phyloP scores from a whole-genome alignment of 2,888 invertebrate genomes.

The Sisyra terminalis region DNA sequence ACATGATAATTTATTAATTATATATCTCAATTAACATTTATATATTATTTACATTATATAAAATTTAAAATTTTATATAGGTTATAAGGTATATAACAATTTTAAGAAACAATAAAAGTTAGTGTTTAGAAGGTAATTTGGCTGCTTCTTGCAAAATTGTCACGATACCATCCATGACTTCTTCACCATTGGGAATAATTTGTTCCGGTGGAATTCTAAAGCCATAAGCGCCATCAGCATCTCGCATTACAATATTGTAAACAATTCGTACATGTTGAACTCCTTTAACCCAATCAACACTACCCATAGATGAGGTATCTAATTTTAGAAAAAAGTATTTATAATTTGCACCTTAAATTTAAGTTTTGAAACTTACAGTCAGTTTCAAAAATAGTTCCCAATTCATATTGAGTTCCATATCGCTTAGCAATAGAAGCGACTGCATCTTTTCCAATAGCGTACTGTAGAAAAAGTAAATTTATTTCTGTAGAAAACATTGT shows the following conservation, averaged over 20 bases:
- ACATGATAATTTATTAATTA: too few relatives aligned
- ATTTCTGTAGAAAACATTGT: too few relatives aligned
- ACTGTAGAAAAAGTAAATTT: too few relatives aligned
- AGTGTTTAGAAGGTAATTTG: too few relatives aligned
- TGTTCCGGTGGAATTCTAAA: constrained; percentile 47
- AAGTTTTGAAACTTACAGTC: constrained; percentile 26
- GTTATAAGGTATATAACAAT: too few relatives aligned
- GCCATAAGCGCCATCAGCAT: constrained; percentile 37
- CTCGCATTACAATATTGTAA: constrained; percentile 48
- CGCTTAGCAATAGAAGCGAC: too few relatives aligned
- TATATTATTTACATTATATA: too few relatives aligned
- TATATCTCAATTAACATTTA: too few relatives aligned
- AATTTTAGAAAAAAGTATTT: neutral
- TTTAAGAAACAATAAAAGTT: too few relatives aligned
- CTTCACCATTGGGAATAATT: constrained; percentile 46
- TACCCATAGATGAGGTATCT: constrained; percentile 44
- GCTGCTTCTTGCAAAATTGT: constrained; percentile 24
- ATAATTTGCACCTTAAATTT: neutral
- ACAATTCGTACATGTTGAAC: constrained; percentile 39
- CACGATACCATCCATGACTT: constrained; percentile 39
- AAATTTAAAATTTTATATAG: too few relatives aligned
- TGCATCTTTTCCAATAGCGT: too few relatives aligned
- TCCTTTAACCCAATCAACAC: constrained; percentile 57
- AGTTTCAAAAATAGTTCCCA: constrained; percentile 27
- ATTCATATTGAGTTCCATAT: too few relatives aligned